These are phyloP conservation scores for Basileuterus tristriatus DNA, from an alignment of 2,797 vertebrate species.

Conservation along the genomic window DNA sequence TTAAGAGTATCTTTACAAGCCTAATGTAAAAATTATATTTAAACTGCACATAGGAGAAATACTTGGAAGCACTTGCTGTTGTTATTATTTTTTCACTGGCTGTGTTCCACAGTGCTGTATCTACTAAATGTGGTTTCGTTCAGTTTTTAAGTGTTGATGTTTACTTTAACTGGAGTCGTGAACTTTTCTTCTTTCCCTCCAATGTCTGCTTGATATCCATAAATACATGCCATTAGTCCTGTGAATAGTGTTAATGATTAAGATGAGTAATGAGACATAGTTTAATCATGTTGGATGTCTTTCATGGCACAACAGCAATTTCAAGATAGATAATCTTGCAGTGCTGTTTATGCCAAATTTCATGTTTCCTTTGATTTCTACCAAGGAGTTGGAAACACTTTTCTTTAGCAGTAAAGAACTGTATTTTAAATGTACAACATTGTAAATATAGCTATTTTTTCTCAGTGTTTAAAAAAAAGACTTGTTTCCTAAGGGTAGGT, in stretches of 20 bases:
- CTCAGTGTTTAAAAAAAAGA: neutral
- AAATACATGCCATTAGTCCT: neutral
- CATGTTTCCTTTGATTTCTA: neutral
- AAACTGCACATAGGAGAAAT: neutral
- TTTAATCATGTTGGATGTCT: neutral
- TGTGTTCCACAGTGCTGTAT: neutral
- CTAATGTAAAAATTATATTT: neutral
- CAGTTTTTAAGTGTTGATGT: neutral
- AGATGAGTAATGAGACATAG: neutral
- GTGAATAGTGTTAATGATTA: neutral
- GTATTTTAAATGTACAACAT: neutral
- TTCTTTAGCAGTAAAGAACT: neutral
- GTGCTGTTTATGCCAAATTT: neutral
- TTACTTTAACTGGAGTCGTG: conserved; percentile 4
- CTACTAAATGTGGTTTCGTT: conserved; percentile 32
- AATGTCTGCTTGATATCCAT: neutral
- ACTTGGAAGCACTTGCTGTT: neutral
- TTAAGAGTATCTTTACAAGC: neutral
- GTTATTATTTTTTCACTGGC: neutral
- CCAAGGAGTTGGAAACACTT: neutral
- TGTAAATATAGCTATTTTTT: neutral
- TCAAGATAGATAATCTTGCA: neutral
- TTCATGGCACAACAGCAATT: neutral
- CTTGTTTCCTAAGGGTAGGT: neutral
- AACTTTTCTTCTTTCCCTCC: conserved; percentile 12